phyloP scores from a whole-genome alignment of 2,113 vertebrate genomes.

The Myanophis thanlyinensis region DNA sequence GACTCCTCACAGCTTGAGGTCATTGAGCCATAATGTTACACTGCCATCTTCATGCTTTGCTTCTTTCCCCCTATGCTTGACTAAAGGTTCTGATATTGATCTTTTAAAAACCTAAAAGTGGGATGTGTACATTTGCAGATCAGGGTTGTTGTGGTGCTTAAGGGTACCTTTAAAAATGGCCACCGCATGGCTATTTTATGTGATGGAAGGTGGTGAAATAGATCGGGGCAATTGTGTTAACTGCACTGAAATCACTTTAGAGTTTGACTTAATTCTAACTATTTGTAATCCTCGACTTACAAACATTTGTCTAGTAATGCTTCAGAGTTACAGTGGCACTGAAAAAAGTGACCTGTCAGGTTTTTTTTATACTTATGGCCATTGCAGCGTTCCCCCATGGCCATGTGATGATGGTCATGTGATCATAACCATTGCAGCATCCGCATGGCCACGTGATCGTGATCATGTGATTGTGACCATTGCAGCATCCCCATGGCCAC shows the following conservation, averaged over 20 bases:
- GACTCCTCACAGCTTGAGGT: background rate
- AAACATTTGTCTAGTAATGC: background rate
- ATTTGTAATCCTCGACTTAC: background rate
- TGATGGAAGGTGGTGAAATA: background rate
- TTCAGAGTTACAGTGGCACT: background rate
- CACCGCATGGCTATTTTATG: background rate
- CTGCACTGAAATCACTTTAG: background rate
- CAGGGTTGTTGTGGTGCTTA: background rate
- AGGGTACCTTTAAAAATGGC: background rate
- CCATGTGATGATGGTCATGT: no score
- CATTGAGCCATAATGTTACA: background rate
- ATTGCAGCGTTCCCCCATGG: no score
- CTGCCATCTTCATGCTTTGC: background rate
- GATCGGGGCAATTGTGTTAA: background rate
- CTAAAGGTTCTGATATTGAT: background rate
- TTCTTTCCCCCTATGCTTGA: background rate
- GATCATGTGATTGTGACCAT: background rate
- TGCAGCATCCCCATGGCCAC: background rate
- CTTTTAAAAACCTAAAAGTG: background rate
- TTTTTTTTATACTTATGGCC: background rate
- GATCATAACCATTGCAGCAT: no score
- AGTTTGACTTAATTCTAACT: background rate
- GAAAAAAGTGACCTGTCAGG: background rate
- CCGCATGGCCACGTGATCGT: no score
- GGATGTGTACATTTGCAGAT: background rate